Conservation (phyloP, 1,140 invertebrate genomes). For the Charaxes varanes region DNA sequence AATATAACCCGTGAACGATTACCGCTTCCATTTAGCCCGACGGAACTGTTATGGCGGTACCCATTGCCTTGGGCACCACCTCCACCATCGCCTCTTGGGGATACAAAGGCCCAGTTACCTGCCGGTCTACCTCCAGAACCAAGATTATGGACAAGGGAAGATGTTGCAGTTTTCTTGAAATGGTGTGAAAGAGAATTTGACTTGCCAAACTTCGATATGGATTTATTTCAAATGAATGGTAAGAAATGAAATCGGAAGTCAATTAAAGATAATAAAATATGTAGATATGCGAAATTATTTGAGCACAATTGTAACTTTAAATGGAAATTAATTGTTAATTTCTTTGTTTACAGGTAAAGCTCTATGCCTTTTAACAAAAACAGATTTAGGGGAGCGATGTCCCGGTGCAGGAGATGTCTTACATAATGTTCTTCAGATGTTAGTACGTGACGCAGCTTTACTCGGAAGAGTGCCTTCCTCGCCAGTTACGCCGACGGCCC, state of each 20-base stretch:
- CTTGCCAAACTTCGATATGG: slow-evolving; percentile 91
- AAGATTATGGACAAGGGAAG: slow-evolving; percentile 91
- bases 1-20: too few relatives aligned
- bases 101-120: slow-evolving; percentile 90
- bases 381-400: slow-evolving; percentile 91
- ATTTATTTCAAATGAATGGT: slow-evolving; percentile 98
- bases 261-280: too few relatives aligned
- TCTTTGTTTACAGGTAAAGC: slow-evolving; percentile 83
- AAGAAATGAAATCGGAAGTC: too few relatives aligned
- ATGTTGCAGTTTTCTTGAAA: slow-evolving; percentile 90
- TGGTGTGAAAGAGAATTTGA: slow-evolving; percentile 96
- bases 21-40: slow-evolving; percentile 70
- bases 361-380: slow-evolving; percentile 90
- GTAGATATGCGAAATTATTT: background rate
- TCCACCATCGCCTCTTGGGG: slow-evolving; percentile 82
- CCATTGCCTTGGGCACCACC: slow-evolving; percentile 80
- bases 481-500: slow-evolving; percentile 87
- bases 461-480: slow-evolving; percentile 86
- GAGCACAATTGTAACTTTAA: background rate
- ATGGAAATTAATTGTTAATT: background rate
- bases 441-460: slow-evolving; percentile 86
- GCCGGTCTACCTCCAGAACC: slow-evolving; percentile 89
- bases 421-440: slow-evolving; percentile 92
- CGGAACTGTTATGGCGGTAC: slow-evolving; percentile 90
- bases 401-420: slow-evolving; percentile 94